Evolutionary conservation across 2,888 invertebrate genomes (phyloP).

Genomic region (Cheilosia soror): DNA sequence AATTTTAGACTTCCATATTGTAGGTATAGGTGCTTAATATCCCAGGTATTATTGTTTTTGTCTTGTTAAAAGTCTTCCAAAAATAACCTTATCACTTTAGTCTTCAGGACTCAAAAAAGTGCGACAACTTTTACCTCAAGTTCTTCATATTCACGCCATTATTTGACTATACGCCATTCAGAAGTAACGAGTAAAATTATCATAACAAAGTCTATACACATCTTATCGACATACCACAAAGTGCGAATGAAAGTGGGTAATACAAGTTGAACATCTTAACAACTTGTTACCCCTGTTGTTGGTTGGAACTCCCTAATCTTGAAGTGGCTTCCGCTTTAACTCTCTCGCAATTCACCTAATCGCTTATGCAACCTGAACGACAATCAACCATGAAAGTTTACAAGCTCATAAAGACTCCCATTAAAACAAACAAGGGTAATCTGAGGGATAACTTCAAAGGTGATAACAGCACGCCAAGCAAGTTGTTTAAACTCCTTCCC

Average conservation of each 20-base stretch:
- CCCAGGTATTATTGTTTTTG: too few relatives aligned
- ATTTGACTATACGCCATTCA: not conserved
- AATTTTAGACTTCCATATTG: too few relatives aligned
- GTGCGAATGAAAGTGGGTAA: not conserved
- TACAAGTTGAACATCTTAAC: slow-evolving; percentile 8
- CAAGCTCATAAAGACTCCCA: slow-evolving; percentile 69
- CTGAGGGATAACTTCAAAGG: slow-evolving; percentile 69
- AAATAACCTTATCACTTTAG: too few relatives aligned
- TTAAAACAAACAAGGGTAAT: slow-evolving; percentile 73
- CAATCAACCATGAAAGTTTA: slow-evolving; percentile 71
- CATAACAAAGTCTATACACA: not conserved
- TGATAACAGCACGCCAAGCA: slow-evolving; percentile 56
- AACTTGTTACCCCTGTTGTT: slow-evolving; percentile 23
- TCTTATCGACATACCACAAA: slow-evolving; percentile 26
- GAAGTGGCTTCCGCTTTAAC: slow-evolving; percentile 12
- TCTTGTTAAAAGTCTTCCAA: too few relatives aligned
- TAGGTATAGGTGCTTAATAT: too few relatives aligned
- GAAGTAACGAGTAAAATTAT: slow-evolving; percentile 2
- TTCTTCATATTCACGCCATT: not conserved
- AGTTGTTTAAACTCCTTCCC: slow-evolving; percentile 34
- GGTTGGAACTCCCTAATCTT: slow-evolving; percentile 14
- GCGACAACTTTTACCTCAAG: too few relatives aligned
- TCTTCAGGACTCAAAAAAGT: too few relatives aligned
- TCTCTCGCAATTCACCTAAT: slow-evolving; percentile 29
- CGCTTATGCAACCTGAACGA: slow-evolving; percentile 63